These are phyloP conservation scores for Allygus modestus DNA, from an alignment of 2,888 invertebrate genomes.

Conservation along the genomic window DNA sequence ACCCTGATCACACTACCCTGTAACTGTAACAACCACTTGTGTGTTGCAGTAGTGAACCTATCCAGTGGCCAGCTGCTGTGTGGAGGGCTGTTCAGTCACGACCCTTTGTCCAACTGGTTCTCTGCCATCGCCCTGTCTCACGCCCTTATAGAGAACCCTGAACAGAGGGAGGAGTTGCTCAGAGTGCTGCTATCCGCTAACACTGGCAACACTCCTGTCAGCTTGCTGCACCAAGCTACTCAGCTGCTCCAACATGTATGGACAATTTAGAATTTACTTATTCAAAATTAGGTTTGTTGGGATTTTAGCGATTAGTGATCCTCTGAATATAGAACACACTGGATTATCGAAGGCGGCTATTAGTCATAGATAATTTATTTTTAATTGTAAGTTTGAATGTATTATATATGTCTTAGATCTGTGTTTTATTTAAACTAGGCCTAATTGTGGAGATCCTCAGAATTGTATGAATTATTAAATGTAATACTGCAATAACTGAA, in stretches of 20 bases:
- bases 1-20: too few relatives aligned
- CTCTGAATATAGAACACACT: too few relatives aligned
- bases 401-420: too few relatives aligned
- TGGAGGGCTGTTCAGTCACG: constrained; percentile 93
- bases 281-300: constrained; percentile 48
- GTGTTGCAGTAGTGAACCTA: constrained; percentile 72
- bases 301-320: background rate
- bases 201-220: constrained; percentile 90
- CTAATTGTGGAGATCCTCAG: too few relatives aligned
- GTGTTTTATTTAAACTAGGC: too few relatives aligned
- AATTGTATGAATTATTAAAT: too few relatives aligned
- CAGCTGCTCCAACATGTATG: constrained; percentile 88
- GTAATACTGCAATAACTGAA: too few relatives aligned
- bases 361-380: too few relatives aligned
- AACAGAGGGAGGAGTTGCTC: constrained; percentile 93
- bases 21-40: too few relatives aligned
- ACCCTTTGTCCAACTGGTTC: constrained; percentile 96
- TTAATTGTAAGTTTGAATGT: too few relatives aligned
- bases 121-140: constrained; percentile 95
- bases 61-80: constrained; percentile 92
- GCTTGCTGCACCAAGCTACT: constrained; percentile 93
- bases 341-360: too few relatives aligned
- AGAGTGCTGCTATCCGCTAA: constrained; percentile 91
- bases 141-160: constrained; percentile 89
- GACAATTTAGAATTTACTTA: too few relatives aligned